Evolutionary conservation across 2,888 invertebrate genomes (phyloP).

Genomic region (Axea sp.): DNA sequence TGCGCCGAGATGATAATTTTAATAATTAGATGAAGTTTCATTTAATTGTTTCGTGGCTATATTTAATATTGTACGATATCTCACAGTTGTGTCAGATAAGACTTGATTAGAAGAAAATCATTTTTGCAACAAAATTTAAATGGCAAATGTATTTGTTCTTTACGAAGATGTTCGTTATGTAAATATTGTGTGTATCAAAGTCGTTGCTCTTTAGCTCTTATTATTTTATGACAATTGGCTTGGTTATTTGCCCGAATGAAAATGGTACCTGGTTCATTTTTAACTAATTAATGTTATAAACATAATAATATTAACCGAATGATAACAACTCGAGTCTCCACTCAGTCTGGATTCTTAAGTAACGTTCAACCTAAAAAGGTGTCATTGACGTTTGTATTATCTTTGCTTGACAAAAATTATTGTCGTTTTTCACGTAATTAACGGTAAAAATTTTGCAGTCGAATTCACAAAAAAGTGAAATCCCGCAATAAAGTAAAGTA

Average conservation of each 20-base stretch:
- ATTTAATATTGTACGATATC: constrained; percentile 2
- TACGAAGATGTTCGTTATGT: neutral
- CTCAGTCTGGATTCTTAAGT: constrained; percentile 17
- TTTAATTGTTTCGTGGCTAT: neutral
- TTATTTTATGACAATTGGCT: neutral
- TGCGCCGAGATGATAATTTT: constrained; percentile 1
- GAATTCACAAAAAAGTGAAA: no score
- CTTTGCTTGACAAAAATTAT: constrained; percentile 5
- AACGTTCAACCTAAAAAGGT: constrained; percentile 23
- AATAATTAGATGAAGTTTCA: constrained; percentile 6
- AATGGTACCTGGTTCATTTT: constrained; percentile 12
- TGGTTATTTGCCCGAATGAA: neutral
- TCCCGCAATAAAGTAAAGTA: no score
- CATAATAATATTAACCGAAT: constrained; percentile 26
- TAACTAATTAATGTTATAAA: constrained; percentile 24
- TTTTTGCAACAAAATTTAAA: constrained; percentile 5
- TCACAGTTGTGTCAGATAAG: neutral
- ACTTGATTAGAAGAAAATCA: neutral
- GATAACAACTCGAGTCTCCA: constrained; percentile 10
- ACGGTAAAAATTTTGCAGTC: no score
- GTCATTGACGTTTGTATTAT: constrained; percentile 19
- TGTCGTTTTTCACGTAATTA: neutral
- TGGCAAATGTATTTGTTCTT: constrained; percentile 1
- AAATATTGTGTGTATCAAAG: no score
- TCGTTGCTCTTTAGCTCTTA: no score